Base-by-base conservation (phyloP, 1,140 invertebrate species). In the Oryctes rhinoceros region DNA sequence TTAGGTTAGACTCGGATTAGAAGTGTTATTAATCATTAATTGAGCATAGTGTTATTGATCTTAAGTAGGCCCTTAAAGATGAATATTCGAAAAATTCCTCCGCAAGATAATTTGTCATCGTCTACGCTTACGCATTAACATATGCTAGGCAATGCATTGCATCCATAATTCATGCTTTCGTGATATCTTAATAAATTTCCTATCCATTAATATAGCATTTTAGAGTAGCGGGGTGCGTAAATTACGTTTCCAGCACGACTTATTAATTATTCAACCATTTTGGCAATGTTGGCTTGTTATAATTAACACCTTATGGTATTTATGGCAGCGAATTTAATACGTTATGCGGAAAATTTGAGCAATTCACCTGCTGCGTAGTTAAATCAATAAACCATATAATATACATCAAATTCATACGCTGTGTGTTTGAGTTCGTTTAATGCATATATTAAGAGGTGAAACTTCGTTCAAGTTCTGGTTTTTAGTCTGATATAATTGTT, bases 181-280 rank as follows among this genome's bases (percentile, higher is more conserved):
- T 30, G 65, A 67, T 67, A 30, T 67, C 65, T 67, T 67, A 67
- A 67, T 67, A 67, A 67, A 67, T 67, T 67, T 67, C 20, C 65
- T 24, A 24, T 35, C 20, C 30, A 67, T 67, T 67, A 67, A 67
- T 67, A 67, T 20, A 67, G 11, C 65, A 35, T 67, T 53, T 67
- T 18, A 24, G 13, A 6, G 18, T 24, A 24, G 5, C 35, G 65
- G 20, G 18, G 65, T 18, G 18, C 65, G 65, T 30, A 67, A 67
- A 67, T 67, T 35, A 67, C 30, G 18, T 67, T 67, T 67, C 30
- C 65, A 30, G 13, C 20, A 35, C 30, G 20, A 30, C 65, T 35
- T 67, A 67, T 67, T 67, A 67, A 67, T 67, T 67, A 67, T 67
- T 67, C 65, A 67, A 67, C 18, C 10, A 67, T 67, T 53, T 53